Percentiles rank a stretch among this genome's conserved stretches.
phyloP scores from a whole-genome alignment of 2,888 invertebrate species.

The Phengaris arion region DNA sequence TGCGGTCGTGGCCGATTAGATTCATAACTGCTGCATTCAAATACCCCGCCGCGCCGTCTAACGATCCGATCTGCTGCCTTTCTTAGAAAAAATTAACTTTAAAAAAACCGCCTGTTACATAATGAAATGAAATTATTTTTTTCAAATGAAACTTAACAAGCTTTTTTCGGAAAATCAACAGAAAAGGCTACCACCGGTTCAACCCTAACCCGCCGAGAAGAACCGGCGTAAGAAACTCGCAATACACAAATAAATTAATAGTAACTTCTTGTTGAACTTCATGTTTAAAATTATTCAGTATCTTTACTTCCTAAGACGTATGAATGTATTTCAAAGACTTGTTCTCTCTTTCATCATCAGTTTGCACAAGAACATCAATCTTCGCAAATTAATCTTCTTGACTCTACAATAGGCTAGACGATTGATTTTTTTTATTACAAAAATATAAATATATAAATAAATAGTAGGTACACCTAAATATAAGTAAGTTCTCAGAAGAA shows the following conservation, averaged over 20 bases:
- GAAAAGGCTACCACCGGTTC: too few relatives aligned
- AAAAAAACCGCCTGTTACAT: not conserved
- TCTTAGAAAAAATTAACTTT: not conserved
- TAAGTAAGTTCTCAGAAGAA: too few relatives aligned
- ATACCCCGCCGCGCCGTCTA: not conserved
- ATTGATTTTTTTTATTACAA: too few relatives aligned
- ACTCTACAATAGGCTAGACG: not conserved
- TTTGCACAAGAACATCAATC: not conserved
- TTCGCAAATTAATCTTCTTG: not conserved
- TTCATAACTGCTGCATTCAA: slow-evolving; percentile 40
- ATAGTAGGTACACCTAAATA: too few relatives aligned
- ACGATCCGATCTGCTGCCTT: not conserved
- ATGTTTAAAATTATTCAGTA: not conserved
- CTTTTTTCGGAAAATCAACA: too few relatives aligned
- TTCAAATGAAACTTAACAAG: too few relatives aligned
- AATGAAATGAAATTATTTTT: too few relatives aligned
- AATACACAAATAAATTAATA: too few relatives aligned
- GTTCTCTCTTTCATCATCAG: not conserved
- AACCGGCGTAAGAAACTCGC: too few relatives aligned
- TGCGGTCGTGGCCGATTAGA: slow-evolving; percentile 40
- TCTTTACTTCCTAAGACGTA: not conserved
- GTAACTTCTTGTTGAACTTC: too few relatives aligned
- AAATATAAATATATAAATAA: too few relatives aligned
- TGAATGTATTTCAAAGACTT: not conserved
- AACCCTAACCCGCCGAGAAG: too few relatives aligned